Evolutionary conservation across 2,113 vertebrate genomes (phyloP).

Genomic region (Halcyon senegalensis): DNA sequence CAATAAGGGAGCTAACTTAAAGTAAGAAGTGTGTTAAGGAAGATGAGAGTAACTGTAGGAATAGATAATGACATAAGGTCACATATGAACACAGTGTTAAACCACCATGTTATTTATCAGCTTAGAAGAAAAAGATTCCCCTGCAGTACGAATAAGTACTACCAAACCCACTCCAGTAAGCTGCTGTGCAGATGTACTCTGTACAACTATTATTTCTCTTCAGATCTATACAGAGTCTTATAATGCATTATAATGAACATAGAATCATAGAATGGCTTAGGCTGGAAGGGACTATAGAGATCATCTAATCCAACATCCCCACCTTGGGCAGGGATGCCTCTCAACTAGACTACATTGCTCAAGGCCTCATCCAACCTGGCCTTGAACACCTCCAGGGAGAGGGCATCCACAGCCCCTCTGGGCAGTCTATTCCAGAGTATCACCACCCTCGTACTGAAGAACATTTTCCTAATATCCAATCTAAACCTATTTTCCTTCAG

Average conservation of each 20-base stretch:
- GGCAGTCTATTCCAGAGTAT: no score
- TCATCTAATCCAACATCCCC: no score
- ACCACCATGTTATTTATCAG: neutral
- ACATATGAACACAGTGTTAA: neutral
- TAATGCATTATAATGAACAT: neutral
- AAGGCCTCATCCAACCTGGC: no score
- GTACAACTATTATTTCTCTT: neutral
- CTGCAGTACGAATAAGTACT: neutral
- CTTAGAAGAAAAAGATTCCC: neutral
- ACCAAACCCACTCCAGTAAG: neutral
- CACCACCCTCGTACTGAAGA: no score
- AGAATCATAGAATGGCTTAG: no score
- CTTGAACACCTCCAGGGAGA: no score
- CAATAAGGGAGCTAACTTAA: neutral
- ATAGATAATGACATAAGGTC: neutral
- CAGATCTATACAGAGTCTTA: neutral
- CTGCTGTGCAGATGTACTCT: neutral
- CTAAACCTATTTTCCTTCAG: no score
- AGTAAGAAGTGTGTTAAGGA: neutral
- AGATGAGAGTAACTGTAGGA: neutral
- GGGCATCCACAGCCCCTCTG: no score
- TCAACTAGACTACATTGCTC: no score
- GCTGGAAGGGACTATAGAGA: no score
- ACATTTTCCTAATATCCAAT: no score
- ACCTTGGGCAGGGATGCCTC: no score